Base-by-base conservation (phyloP, 2,888 invertebrate species). In the Salpingus planirostris region DNA sequence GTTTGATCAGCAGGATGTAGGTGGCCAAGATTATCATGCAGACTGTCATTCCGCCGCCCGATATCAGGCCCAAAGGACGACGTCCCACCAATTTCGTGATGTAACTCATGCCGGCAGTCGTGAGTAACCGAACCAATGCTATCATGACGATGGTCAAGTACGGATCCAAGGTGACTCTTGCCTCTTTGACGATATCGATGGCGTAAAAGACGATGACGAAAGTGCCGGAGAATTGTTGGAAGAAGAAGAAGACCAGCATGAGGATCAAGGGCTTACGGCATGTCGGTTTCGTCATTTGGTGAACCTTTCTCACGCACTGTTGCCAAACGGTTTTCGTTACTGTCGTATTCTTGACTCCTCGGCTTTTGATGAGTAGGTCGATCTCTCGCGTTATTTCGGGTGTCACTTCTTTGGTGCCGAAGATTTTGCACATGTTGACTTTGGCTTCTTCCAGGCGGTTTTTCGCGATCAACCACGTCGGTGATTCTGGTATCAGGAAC, bases 161-260 rank as follows among this genome's bases (percentile, higher is more conserved):
- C 0, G 66, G 59, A 44, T 72, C 67, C 2, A 69, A 51, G 3
- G 43, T 54, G 0, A 71, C 55, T 0, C 69, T 70, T 0, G 71
- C 68, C 24, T 63, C 64, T 14, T 53, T 42, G 2, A 66, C 67
- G 0, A 75, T 66, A 39, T 69, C 63, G 0, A 73, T 67, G 6
- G 73, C 72, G 44, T 74, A 75, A 40, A 71, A 72, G 5, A 75
- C 65, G 2, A 74, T 59, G 0, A 70, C 68, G 40, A 72, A 74
- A 2, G 68, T 62, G 0, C 75, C 75, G 3, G 71, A 65, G 39
- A 73, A 68, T 50, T 75, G 75, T 49, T 74, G 74, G 46, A 74
- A 73, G 40, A 73, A 67, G 50, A 74, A 74, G 47, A 62, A 73
- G 0, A 50, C 38, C 2, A 67, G 42, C 46, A 73, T 65, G 7